A percentile compares a stretch with the other conserved stretches of the same genome.
phyloP scores from a whole-genome alignment of 2,888 invertebrate species.

The Microplitis deprimator region DNA sequence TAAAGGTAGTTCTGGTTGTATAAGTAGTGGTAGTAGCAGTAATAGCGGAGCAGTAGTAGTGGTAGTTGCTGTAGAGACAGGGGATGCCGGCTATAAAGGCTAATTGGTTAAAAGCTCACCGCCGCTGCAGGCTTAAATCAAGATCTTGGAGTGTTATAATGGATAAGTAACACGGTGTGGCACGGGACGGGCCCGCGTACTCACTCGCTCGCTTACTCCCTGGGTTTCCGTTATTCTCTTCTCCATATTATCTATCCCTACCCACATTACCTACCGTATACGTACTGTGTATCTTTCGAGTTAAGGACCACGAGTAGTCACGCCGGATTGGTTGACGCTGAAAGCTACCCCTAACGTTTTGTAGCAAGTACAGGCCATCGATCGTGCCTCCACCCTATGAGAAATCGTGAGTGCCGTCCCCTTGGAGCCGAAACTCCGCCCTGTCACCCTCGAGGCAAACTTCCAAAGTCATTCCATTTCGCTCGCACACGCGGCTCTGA shows the following conservation, averaged over 20 bases:
- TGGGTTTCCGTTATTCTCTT: conserved; percentile 26
- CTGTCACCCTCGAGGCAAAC: conserved; percentile 53
- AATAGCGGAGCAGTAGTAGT: conserved; percentile 37
- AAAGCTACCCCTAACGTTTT: conserved; percentile 60
- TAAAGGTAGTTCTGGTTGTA: not conserved
- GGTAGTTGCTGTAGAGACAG: conserved; percentile 38
- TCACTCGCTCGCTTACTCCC: conserved; percentile 44
- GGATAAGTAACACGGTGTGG: conserved; percentile 71
- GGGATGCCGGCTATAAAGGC: conserved; percentile 69
- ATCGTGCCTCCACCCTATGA: conserved; percentile 66
- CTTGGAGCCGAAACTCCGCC: conserved; percentile 56
- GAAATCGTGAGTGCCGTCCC: conserved; percentile 61
- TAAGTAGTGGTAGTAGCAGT: conserved; percentile 6
- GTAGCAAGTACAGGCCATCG: conserved; percentile 63
- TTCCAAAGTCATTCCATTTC: conserved; percentile 42
- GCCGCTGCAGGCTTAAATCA: conserved; percentile 72
- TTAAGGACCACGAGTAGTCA: conserved; percentile 58
- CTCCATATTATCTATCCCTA: conserved; percentile 15
- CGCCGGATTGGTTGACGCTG: conserved; percentile 61
- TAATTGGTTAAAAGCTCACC: conserved; percentile 72
- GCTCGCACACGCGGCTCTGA: not conserved
- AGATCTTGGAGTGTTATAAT: conserved; percentile 72
- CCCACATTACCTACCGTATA: no score
- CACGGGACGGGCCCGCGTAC: conserved; percentile 56
- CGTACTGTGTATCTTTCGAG: conserved; percentile 61